Evolutionary conservation across 2,888 invertebrate species (phyloP), one percentile per base, ranked within the genome.

Genomic region (Eupeodes luniger): DNA sequence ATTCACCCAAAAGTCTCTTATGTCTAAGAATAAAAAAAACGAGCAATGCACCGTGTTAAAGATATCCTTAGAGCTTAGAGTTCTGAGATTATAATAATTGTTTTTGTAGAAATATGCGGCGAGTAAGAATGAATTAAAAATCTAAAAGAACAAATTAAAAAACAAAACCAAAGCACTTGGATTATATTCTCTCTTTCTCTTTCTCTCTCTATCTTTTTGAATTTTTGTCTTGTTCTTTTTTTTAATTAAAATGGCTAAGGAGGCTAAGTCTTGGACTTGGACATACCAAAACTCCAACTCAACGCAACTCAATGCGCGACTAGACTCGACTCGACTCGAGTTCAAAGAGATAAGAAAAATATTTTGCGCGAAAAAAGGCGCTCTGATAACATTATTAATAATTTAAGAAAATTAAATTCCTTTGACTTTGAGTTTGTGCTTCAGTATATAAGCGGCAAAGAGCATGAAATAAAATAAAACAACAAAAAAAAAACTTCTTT

Each of bases 381-480:
- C 67, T 66, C 77, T 85, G 84, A 85, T 88, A 88, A 81, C 64
- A 85, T 88, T 88, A 85, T 88, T 88, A 88, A 85, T 88, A 88
- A 85, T 88, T 85, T 88, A 81, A 66, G 74, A 85, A 85, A 88
- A 87, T 83, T 77, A 88, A 81, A 88, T 88, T 88, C 78, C 88
- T 88, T 88, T 88, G 88, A 88, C 84, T 87, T 78, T 85, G 69
- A 72, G 70, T 61, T 55, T 81, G 62, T 76, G 55, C 55, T 49
- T 36, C 14, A 81, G 61, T 59, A 74, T 3, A 40, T 40, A 40
- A 70, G 74, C 74, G 59, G 62, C 76, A 74, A 85, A 70, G 62
- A 70, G 62, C 61, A 61, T 77, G 36, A 67, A 80, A 77, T 77
- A 55, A 57, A 51, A 51, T 64, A n/a, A 27, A 47, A 59, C 34